A percentile compares a stretch with the other conserved stretches of the same genome.
Conservation (phyloP, 2,797 vertebrate genomes). For the Chaenodraco wilsoni region DNA sequence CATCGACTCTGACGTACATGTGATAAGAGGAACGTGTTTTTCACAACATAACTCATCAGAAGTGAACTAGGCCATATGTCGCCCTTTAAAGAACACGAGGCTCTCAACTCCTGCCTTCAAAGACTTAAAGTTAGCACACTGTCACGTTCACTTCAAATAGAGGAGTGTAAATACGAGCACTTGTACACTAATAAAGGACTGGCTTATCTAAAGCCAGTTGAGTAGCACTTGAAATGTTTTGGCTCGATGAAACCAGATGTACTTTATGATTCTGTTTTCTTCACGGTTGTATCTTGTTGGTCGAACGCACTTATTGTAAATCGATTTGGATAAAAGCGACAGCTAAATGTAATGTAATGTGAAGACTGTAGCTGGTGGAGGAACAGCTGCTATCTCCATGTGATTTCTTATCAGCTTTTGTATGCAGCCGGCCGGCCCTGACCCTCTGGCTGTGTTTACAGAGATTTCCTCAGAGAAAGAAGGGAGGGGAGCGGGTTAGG, state of each 20-base stretch:
- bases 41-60: not conserved
- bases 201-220: no score
- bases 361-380: slow-evolving; percentile 22
- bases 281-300: no score
- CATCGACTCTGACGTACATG: slow-evolving; percentile 43
- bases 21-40: slow-evolving; percentile 39
- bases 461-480: slow-evolving; percentile 48
- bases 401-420: slow-evolving; percentile 62
- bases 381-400: slow-evolving; percentile 41
- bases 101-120: not conserved
- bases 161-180: not conserved
- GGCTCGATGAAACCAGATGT: no score
- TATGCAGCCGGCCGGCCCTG: slow-evolving; percentile 33
- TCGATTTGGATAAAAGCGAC: no score
- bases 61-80: not conserved
- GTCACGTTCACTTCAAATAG: not conserved
- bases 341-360: no score
- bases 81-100: not conserved
- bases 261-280: no score
- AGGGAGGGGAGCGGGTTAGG: not conserved
- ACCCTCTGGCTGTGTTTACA: slow-evolving; percentile 60
- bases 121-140: not conserved
- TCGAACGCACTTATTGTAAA: no score
- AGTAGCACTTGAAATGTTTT: no score
- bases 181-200: no score